Evolutionary conservation across 2,888 invertebrate species (phyloP), one percentile per base, ranked within the genome.

Genomic region (Cactoblastis cactorum): DNA sequence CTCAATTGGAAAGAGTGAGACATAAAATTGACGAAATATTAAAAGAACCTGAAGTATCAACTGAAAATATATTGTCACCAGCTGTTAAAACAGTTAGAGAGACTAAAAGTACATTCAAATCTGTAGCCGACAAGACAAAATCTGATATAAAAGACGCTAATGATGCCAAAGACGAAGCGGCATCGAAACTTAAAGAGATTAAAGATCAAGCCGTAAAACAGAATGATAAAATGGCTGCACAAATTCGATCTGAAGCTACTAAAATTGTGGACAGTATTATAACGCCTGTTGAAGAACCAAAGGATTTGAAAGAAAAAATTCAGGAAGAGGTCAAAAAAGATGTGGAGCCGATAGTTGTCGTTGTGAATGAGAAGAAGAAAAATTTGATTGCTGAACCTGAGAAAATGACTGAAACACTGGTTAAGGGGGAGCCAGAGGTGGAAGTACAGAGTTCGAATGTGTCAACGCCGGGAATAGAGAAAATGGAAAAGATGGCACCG

Each of bases 391-490:
- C 60, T 0, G 75, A 74, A 19, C 51, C 67, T 6, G 84, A 81
- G 49, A 87, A 76, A 62, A 71, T 85, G 32, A 86, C 74, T 35
- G 85, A 83, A 53, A 73, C 90, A 37, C 72, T 92, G 56, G 90
- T 92, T 32, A 90, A 90, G 63, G 91, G 91, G 14, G 91, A 91
- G 53, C 89, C 91, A 37, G 92, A 92, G 55, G 86, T 91, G 12
- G 92, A 93, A 66, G 90, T 91, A 53, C 92, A 91, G 63, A 91
- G 91, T 76, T 91, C 91, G 6, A 92, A 92, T 65, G 66, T 89
- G 34, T 83, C 89, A 0, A 78, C 86, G 22, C 83, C 86, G 0
- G 78, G 73, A 0, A 58, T 75, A 6, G 83, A 80, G 53, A 74
- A 77, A 46, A 61, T 60, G 33, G 57, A 80, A 52, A 74, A 77